These are phyloP conservation scores for Pseudococcus jackbeardsleyi DNA, from an alignment of 2,888 invertebrate species.

Conservation along the genomic window DNA sequence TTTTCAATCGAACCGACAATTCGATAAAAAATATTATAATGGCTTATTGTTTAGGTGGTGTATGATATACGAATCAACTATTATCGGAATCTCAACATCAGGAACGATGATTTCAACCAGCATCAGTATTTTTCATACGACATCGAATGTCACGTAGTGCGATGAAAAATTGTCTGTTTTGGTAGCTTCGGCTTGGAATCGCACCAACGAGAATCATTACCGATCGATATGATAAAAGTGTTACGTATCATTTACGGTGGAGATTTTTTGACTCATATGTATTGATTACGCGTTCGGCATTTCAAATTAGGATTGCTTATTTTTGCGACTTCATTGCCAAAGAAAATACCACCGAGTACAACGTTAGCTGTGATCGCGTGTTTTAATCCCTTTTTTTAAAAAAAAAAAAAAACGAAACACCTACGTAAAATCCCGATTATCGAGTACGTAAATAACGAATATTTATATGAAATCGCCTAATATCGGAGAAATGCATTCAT, in stretches of 20 bases:
- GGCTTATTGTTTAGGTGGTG: not conserved
- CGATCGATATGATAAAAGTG: slow-evolving; percentile 6
- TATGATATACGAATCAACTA: not conserved
- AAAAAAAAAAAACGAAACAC: too few relatives aligned
- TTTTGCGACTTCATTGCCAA: not conserved
- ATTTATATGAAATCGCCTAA: slow-evolving; percentile 8
- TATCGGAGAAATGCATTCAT: slow-evolving; percentile 28
- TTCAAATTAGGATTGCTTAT: not conserved
- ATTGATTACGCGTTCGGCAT: not conserved
- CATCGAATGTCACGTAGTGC: not conserved
- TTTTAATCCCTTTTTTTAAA: not conserved
- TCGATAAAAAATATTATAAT: not conserved
- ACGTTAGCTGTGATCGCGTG: not conserved
- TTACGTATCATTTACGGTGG: not conserved
- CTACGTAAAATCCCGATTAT: not conserved
- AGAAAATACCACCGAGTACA: not conserved
- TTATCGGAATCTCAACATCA: not conserved
- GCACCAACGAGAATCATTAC: not conserved
- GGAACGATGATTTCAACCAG: not conserved
- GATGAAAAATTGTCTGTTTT: not conserved
- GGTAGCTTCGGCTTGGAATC: not conserved
- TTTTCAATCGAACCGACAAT: not conserved
- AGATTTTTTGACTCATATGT: not conserved
- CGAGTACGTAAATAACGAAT: not conserved
- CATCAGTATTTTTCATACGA: not conserved